Percentiles rank a stretch among this genome's conserved stretches.
phyloP scores from a whole-genome alignment of 2,113 vertebrate genomes.

The Xiphophorus hellerii region DNA sequence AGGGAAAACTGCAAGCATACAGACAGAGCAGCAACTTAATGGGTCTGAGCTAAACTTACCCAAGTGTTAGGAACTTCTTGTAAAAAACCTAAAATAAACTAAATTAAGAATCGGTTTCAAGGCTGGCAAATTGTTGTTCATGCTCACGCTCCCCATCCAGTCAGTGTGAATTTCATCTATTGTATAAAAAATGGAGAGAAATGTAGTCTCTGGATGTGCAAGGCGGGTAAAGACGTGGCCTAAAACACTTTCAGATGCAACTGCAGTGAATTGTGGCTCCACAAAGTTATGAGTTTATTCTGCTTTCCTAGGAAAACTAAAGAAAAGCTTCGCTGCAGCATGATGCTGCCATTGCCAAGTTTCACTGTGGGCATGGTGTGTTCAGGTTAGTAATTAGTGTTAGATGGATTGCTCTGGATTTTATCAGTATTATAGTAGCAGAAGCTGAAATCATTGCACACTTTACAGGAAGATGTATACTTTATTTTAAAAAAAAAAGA shows the following conservation, averaged over 20 bases:
- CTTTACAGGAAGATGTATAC: neutral
- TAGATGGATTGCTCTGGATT: neutral
- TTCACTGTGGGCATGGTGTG: neutral
- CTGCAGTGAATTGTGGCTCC: neutral
- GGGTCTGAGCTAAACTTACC: neutral
- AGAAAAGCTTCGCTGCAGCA: neutral
- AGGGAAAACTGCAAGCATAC: neutral
- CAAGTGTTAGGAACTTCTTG: neutral
- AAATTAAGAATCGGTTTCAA: neutral
- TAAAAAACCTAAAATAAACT: neutral
- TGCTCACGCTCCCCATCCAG: neutral
- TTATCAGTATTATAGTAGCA: neutral
- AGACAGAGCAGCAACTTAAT: neutral
- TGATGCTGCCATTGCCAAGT: too few species aligned
- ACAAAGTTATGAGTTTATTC: neutral
- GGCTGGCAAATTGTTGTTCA: neutral
- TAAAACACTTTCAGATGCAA: neutral
- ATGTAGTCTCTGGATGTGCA: too few species aligned
- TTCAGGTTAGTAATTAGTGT: neutral
- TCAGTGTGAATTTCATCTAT: neutral
- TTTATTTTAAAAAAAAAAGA: too few species aligned
- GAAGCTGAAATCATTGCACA: neutral
- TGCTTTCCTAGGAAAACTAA: neutral
- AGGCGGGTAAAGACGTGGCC: too few species aligned
- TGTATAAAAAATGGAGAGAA: neutral